Base-by-base conservation (phyloP, 2,797 vertebrate genomes). In the Kryptopterus vitreolus region DNA sequence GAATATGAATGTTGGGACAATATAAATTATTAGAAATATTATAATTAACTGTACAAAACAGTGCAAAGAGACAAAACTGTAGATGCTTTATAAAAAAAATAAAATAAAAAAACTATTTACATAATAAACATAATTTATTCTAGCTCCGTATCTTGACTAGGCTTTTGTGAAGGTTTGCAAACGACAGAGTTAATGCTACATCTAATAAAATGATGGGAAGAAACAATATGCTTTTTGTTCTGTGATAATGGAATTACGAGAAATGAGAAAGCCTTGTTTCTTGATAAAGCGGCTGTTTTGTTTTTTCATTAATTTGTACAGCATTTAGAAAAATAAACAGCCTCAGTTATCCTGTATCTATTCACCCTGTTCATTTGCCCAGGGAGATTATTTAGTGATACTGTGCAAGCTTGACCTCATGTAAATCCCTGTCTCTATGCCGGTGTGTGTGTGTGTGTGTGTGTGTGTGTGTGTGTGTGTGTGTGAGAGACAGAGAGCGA, bases 21-120 rank as follows among this genome's bases (percentile, higher is more conserved):
- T 31, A 68, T 82, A 82, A 87, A 87, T 79, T 73, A 86, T 58
- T 10, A 85, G 79, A n/a, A 85, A 87, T 88, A 87, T 74, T 68
- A 61, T 82, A 24, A 79, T 82, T 87, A 89, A 83, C 84, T 87
- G 68, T 65, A 61, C 72, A 83, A 82, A 69, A 43, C 81, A 82
- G 77, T 82, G 81, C 81, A 78, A 82, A 66, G 63, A 65, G 26
- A 50, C 69, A 80, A 76, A 74, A 33, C 52, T 50, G 3, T 15
- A 24, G 29, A 55, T 35, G 50, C 50, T 33, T 66, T 52, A 52
- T 76, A 48, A 38, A 84, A 81, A 80, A 68, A 87, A 83, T n/a
- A n/a, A n/a, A n/a, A n/a, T n/a, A 79, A 57, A 72, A 62, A 31
- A 68, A 38, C 6, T 79, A 84, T 85, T 78, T 83, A 86, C 83